These are phyloP conservation scores for Amphipyra tragopoginis DNA, from an alignment of 2,888 invertebrate genomes.

Conservation along the genomic window DNA sequence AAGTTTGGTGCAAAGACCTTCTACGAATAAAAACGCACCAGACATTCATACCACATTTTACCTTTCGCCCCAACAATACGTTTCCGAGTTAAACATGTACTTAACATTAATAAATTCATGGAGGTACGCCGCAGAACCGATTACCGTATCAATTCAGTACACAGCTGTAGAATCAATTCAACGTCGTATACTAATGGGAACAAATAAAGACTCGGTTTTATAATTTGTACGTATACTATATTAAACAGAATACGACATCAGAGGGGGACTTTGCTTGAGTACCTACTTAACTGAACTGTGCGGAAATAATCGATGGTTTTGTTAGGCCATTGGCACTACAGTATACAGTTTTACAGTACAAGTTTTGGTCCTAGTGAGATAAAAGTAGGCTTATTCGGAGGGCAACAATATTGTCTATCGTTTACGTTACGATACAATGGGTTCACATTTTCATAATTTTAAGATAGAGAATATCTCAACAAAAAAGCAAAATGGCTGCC, in stretches of 20 bases:
- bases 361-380: no score
- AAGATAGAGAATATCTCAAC: no score
- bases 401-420: no score
- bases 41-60: constrained; percentile 30
- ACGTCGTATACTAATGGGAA: constrained; percentile 24
- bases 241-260: constrained; percentile 11
- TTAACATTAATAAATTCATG: constrained; percentile 47
- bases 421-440: no score
- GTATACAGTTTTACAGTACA: background rate
- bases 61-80: constrained; percentile 27
- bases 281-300: background rate
- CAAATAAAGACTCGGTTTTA: constrained; percentile 42
- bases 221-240: constrained; percentile 19
- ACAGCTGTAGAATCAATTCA: constrained; percentile 41
- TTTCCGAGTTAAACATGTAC: constrained; percentile 29
- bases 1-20: background rate
- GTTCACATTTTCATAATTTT: no score
- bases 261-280: background rate
- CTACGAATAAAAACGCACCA: constrained; percentile 4
- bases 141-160: constrained; percentile 32
- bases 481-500: no score
- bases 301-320: no score
- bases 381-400: no score
- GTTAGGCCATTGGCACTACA: background rate
- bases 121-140: constrained; percentile 20